phyloP scores from a whole-genome alignment of 2,888 invertebrate species.

The Thymelicus acteon region DNA sequence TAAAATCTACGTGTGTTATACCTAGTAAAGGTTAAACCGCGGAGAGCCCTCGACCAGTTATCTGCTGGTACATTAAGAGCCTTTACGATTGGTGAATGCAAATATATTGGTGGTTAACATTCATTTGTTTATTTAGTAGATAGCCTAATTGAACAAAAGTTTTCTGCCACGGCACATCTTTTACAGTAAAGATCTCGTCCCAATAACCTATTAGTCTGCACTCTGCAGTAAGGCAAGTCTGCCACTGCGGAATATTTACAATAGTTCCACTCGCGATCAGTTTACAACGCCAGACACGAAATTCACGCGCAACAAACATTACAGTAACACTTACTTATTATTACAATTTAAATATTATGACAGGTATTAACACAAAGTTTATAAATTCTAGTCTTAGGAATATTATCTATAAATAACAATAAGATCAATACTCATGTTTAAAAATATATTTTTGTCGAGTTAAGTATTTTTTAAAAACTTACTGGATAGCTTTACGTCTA shows the following conservation, averaged over 20 bases:
- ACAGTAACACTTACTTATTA: constrained; percentile 33
- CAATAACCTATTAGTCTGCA: constrained; percentile 21
- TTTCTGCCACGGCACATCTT: constrained; percentile 6
- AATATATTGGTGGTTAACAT: no score
- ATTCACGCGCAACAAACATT: constrained; percentile 33
- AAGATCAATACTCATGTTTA: constrained; percentile 38
- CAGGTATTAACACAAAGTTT: constrained; percentile 41
- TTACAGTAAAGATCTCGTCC: constrained; percentile 18
- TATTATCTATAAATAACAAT: constrained; percentile 33
- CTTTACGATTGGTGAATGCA: no score
- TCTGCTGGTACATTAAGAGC: no score
- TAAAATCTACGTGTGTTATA: no score
- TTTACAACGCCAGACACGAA: constrained; percentile 34
- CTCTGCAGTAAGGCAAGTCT: constrained; percentile 29
- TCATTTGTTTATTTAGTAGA: no score
- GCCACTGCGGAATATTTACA: constrained; percentile 27
- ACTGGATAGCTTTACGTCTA: constrained; percentile 42
- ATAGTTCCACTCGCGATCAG: constrained; percentile 24
- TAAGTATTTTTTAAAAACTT: constrained; percentile 36
- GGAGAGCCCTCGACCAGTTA: no score
- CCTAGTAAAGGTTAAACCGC: no score
- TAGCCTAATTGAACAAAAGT: not conserved
- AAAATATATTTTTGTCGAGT: constrained; percentile 37
- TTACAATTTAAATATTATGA: constrained; percentile 43
- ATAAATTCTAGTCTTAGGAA: constrained; percentile 38